A percentile compares a stretch with the other conserved stretches of the same genome.
Conservation (phyloP, 2,888 invertebrate genomes). For the Unio delphinus region DNA sequence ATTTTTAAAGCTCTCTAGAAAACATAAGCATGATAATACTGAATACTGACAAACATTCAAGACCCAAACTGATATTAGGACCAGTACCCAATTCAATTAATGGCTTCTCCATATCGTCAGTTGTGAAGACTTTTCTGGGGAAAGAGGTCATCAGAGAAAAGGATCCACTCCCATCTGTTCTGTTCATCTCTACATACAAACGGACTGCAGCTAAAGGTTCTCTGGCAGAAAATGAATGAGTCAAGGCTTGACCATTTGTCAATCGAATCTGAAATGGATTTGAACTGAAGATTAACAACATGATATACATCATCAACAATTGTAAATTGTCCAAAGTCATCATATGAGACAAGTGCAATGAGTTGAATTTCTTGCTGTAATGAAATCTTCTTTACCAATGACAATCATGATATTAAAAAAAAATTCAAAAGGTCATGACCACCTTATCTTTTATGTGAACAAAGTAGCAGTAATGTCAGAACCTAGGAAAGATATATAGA, state of each 20-base stretch:
- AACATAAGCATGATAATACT: background rate
- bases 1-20: background rate
- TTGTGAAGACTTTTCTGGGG: conserved; percentile 88
- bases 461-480: no score
- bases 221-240: conserved; percentile 85
- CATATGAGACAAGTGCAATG: no score
- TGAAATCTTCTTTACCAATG: no score
- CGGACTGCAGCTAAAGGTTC: conserved; percentile 93
- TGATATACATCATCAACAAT: background rate
- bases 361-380: no score
- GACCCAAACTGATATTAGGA: background rate
- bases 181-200: conserved; percentile 88
- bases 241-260: conserved; percentile 82
- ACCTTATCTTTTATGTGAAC: no score
- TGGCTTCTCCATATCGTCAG: conserved; percentile 91
- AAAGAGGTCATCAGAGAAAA: conserved; percentile 93
- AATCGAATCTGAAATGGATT: conserved; percentile 79
- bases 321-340: no score
- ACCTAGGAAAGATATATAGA: no score
- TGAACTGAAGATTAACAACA: background rate
- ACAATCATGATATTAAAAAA: no score
- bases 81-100: conserved; percentile 83
- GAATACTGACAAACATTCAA: background rate
- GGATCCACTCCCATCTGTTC: conserved; percentile 77
- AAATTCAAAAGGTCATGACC: no score